Percentiles rank a stretch among this genome's conserved stretches.
Evolutionary conservation across 2,797 vertebrate species (phyloP).

Genomic region (Tokudaia tokunoshimensis): DNA sequence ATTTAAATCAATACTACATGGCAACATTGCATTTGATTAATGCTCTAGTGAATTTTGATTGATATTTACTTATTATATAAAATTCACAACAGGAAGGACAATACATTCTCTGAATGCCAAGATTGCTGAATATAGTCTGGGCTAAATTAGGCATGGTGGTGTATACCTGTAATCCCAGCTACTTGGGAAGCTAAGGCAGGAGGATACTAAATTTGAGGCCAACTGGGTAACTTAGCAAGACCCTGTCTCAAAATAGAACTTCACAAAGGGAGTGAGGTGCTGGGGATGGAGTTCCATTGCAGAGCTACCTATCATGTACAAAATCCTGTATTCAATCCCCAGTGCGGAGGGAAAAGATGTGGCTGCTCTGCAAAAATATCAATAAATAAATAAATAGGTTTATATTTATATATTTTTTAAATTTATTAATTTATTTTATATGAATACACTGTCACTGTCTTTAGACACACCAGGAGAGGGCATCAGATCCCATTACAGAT

Average conservation of each 20-base stretch:
- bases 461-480: too few relatives aligned
- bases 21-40: conserved; percentile 65
- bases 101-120: conserved; percentile 64
- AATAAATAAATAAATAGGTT: background rate
- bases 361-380: background rate
- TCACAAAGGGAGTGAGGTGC: background rate
- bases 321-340: background rate
- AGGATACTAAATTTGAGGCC: background rate
- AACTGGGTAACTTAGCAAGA: background rate
- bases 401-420: background rate
- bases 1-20: conserved; percentile 69
- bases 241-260: background rate
- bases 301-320: background rate
- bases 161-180: background rate
- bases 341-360: background rate
- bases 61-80: conserved; percentile 66
- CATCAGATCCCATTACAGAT: too few relatives aligned
- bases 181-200: background rate
- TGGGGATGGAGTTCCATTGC: background rate
- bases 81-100: conserved; percentile 54
- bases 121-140: conserved; percentile 51
- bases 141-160: background rate
- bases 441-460: too few relatives aligned
- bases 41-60: conserved; percentile 60
- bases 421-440: too few relatives aligned